Conservation (phyloP, 2,113 vertebrate species). For the Python bivittatus region DNA sequence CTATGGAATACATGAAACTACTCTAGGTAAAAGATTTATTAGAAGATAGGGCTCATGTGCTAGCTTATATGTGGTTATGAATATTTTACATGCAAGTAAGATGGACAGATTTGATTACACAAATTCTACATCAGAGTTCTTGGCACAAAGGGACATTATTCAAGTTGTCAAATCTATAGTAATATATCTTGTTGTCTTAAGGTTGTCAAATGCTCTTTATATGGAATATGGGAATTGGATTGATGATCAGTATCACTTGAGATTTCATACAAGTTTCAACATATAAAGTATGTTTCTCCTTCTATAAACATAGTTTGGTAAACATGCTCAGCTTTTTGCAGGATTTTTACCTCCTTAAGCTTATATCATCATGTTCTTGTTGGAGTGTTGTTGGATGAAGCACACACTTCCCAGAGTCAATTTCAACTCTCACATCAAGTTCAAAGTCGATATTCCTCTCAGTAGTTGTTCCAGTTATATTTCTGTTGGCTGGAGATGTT, state of each 20-base stretch:
- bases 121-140: neutral
- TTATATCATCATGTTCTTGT: slow-evolving; percentile 89
- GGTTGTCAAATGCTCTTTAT: neutral
- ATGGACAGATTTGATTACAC: neutral
- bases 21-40: too few species aligned
- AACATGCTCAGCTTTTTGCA: neutral
- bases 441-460: slow-evolving; percentile 99
- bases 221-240: neutral
- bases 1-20: too few species aligned
- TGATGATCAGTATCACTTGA: neutral
- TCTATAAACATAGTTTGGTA: neutral
- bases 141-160: neutral
- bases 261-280: neutral
- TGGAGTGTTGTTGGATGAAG: slow-evolving; percentile 92
- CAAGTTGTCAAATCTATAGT: neutral
- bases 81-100: neutral
- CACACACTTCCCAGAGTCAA: slow-evolving; percentile 96
- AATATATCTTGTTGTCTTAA: neutral
- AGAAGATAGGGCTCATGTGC: too few species aligned
- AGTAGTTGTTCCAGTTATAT: slow-evolving; percentile 79
- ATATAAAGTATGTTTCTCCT: neutral
- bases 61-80: neutral
- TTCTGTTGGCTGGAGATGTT: slow-evolving; percentile 79
- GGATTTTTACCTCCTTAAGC: slow-evolving; percentile 80
- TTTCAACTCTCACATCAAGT: slow-evolving; percentile 95